Conservation (phyloP, 2,888 invertebrate species). For the Eristalis intricaria region DNA sequence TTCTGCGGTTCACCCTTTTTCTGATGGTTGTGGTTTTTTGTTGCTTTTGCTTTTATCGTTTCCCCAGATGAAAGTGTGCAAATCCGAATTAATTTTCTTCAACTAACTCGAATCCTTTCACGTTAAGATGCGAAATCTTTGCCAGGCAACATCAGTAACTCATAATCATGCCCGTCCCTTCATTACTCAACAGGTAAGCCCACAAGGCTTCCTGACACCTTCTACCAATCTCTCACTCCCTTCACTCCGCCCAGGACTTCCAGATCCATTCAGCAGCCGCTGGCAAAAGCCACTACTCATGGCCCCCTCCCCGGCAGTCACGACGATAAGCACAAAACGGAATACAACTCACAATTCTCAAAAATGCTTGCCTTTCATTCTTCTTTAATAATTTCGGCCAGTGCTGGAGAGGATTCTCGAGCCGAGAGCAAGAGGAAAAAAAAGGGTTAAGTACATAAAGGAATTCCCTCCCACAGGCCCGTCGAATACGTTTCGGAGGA, state of each 20-base stretch:
- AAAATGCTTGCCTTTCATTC: slow-evolving; percentile 40
- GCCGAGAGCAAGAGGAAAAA: background rate
- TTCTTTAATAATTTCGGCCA: slow-evolving; percentile 46
- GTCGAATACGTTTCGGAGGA: slow-evolving; percentile 2
- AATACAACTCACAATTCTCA: slow-evolving; percentile 46
- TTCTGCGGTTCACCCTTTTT: background rate
- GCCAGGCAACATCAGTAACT: slow-evolving; percentile 52
- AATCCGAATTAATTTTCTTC: slow-evolving; percentile 66
- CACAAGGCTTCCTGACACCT: background rate
- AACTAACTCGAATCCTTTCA: slow-evolving; percentile 44
- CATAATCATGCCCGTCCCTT: slow-evolving; percentile 61
- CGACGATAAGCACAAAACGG: slow-evolving; percentile 38
- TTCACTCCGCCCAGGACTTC: background rate
- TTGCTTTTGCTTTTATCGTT: slow-evolving; percentile 47
- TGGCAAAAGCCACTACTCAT: background rate
- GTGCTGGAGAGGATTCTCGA: slow-evolving; percentile 4
- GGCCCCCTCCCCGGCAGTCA: background rate
- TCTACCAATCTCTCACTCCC: background rate
- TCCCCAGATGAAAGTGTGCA: slow-evolving; percentile 53
- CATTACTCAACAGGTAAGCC: slow-evolving; percentile 62
- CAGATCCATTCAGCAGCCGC: background rate
- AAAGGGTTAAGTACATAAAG: slow-evolving; percentile 25
- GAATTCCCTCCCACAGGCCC: slow-evolving; percentile 19
- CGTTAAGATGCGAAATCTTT: slow-evolving; percentile 30
- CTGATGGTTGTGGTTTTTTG: slow-evolving; percentile 15